A percentile compares a stretch with the other conserved stretches of the same genome.
phyloP scores from a whole-genome alignment of 2,113 vertebrate species.

The Micromys minutus region DNA sequence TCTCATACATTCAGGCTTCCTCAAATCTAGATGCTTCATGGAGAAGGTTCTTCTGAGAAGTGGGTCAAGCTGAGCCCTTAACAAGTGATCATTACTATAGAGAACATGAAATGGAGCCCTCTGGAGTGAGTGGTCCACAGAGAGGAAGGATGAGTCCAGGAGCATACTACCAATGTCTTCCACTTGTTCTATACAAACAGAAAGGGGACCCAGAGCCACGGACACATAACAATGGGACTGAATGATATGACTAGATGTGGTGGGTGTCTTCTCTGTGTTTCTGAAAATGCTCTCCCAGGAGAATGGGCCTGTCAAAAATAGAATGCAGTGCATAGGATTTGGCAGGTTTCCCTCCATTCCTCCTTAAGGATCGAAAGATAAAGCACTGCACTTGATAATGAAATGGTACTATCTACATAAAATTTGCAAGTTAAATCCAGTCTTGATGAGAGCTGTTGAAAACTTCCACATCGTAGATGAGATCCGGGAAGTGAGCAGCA shows the following conservation, averaged over 20 bases:
- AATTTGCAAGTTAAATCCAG: background rate
- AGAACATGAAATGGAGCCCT: background rate
- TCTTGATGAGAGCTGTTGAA: background rate
- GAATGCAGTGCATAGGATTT: no score
- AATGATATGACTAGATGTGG: background rate
- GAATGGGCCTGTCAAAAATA: background rate
- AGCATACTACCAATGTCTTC: background rate
- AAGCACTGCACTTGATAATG: background rate
- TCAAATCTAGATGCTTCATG: background rate
- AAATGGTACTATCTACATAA: background rate
- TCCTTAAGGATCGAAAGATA: background rate
- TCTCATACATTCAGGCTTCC: background rate
- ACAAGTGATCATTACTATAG: background rate
- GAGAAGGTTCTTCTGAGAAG: background rate
- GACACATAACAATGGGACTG: no score
- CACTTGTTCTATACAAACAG: background rate
- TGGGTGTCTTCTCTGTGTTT: background rate
- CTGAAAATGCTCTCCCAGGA: background rate
- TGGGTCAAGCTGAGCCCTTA: background rate
- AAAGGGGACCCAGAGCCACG: background rate
- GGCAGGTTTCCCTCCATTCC: no score
- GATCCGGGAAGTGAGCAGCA: background rate
- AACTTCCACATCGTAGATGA: background rate
- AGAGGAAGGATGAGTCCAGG: no score
- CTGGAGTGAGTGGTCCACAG: background rate